Evolutionary conservation across 2,113 vertebrate species (phyloP).

Genomic region (Silurus asotus): DNA sequence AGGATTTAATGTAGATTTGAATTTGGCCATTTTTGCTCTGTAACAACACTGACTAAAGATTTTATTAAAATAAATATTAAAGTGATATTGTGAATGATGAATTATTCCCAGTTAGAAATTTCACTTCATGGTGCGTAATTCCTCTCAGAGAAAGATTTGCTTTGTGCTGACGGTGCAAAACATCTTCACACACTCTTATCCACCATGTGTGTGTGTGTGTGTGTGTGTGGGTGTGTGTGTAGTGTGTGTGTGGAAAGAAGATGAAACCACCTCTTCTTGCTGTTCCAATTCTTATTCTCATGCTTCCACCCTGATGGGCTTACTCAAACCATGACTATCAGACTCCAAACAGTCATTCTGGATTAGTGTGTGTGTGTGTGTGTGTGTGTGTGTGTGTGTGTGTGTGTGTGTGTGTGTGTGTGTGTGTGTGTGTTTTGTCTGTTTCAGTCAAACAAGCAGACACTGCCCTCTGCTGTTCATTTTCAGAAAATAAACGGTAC

Average conservation of each 20-base stretch:
- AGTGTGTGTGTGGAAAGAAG: slow-evolving; percentile 33
- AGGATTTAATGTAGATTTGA: background rate
- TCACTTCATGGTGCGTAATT: background rate
- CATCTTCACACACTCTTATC: background rate
- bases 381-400: background rate
- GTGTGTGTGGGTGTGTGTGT: slow-evolving; percentile 28
- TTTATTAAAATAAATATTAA: background rate
- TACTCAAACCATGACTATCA: slow-evolving; percentile 76
- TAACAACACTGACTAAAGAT: background rate
- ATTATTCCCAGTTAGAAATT: slow-evolving; percentile 1
- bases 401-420: background rate
- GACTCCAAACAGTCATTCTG: slow-evolving; percentile 63
- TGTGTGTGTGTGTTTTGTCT: background rate
- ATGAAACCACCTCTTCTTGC: background rate
- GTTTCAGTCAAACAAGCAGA: background rate
- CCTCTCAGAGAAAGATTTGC: background rate
- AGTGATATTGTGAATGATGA: background rate
- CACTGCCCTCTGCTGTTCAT: slow-evolving; percentile 37
- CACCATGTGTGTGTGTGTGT: background rate
- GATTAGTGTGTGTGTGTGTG: slow-evolving; percentile 59
- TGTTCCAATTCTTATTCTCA: slow-evolving; percentile 2
- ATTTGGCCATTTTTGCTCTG: background rate
- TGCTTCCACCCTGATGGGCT: slow-evolving; percentile 69
- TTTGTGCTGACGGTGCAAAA: slow-evolving; percentile 12
- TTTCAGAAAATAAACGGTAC: background rate